Conservation (phyloP, 2,888 invertebrate species). For the Ochropleura leucogaster region DNA sequence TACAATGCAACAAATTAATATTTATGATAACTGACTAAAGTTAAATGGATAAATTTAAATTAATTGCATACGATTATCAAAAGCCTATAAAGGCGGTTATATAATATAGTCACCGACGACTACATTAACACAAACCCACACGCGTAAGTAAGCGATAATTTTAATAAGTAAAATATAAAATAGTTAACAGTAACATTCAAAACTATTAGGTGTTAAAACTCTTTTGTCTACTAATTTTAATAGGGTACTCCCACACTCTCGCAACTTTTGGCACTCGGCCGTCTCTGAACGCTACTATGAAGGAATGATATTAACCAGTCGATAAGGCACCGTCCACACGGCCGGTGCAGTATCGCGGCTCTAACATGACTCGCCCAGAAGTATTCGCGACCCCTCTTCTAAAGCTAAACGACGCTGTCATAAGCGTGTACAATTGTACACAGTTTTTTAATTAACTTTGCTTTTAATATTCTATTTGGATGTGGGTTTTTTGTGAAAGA, state of each 20-base stretch:
- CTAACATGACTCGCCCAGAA: slow-evolving; percentile 64
- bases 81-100: slow-evolving; percentile 64
- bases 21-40: slow-evolving; percentile 63
- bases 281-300: slow-evolving; percentile 77
- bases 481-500: slow-evolving; percentile 86
- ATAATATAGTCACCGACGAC: slow-evolving; percentile 74
- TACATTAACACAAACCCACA: slow-evolving; percentile 90
- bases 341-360: slow-evolving; percentile 48
- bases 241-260: slow-evolving; percentile 65
- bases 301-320: slow-evolving; percentile 68
- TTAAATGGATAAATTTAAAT: slow-evolving; percentile 70
- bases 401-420: slow-evolving; percentile 73
- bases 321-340: slow-evolving; percentile 49
- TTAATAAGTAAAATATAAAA: slow-evolving; percentile 71
- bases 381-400: slow-evolving; percentile 79
- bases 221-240: slow-evolving; percentile 71
- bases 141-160: slow-evolving; percentile 81
- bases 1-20: slow-evolving; percentile 70
- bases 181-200: slow-evolving; percentile 70
- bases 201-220: slow-evolving; percentile 71
- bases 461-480: slow-evolving; percentile 87
- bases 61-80: slow-evolving; percentile 69
- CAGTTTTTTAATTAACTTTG: slow-evolving; percentile 79
- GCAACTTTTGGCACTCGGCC: slow-evolving; percentile 69
- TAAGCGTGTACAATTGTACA: slow-evolving; percentile 75